phyloP scores from a whole-genome alignment of 2,113 vertebrate species.

The Pluvianellus socialis region DNA sequence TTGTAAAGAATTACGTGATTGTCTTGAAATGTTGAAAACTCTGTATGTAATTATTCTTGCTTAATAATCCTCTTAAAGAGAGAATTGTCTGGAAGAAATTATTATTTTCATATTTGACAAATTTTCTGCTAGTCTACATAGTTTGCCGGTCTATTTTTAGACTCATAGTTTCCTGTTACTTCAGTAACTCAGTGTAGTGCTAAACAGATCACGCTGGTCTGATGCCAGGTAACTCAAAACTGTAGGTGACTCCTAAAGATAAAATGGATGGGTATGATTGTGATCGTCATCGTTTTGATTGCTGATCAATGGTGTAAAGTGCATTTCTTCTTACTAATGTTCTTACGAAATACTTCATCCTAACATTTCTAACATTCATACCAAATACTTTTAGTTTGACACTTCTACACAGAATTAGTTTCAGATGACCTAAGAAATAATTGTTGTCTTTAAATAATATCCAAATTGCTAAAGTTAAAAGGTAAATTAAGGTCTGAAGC shows the following conservation, averaged over 20 bases:
- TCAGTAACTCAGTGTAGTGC: neutral
- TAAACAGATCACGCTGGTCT: neutral
- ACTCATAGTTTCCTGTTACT: neutral
- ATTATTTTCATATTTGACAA: neutral
- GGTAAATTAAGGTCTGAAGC: neutral
- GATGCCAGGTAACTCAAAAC: constrained; percentile 4
- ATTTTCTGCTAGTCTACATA: neutral
- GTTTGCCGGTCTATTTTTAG: neutral
- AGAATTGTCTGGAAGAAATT: neutral
- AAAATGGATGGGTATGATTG: neutral
- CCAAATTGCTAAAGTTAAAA: neutral
- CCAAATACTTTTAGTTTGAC: neutral
- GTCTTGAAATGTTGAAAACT: neutral
- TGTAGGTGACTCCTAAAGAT: constrained; percentile 14
- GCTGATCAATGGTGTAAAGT: neutral
- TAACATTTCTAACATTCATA: neutral
- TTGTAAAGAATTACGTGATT: neutral
- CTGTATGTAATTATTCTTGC: neutral
- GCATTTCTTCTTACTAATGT: neutral
- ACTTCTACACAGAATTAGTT: neutral
- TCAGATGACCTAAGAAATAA: neutral
- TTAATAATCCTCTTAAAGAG: neutral
- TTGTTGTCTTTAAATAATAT: neutral
- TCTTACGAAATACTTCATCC: neutral
- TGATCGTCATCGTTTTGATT: neutral